Evolutionary conservation across 30 jellyfish, hydroid and myxozoan genomes (phyloP), one percentile per base, ranked within the genome.

Genomic region (Turritopsis dohrnii): DNA sequence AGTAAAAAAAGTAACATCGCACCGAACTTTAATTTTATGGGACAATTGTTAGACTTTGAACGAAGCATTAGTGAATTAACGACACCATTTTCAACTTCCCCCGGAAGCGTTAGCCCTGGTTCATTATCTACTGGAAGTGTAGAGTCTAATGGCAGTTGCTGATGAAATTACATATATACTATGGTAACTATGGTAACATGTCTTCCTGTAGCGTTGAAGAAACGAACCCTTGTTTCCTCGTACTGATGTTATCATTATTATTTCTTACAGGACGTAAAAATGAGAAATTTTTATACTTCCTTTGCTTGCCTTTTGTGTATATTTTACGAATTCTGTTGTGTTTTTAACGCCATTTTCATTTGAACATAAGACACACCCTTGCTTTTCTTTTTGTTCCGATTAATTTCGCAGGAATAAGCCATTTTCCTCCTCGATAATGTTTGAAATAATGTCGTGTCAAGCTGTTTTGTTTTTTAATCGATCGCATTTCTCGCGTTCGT

Each of bases 11-110:
- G 90, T 80, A 94, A 94, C 96, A 86, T 94, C 28, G 96, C 99
- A 0, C 99, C 99, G 21, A 94, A 94, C 73, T 88, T 94, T 87
- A 94, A 86, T 72, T 94, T 94, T 87, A 94, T 94, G 99, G 97
- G 96, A 79, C 99, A 94, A 87, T 71, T 94, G 88, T 82, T 94
- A 83, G 99, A 94, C 81, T 83, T 94, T 19, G 99, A 94, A 84
- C 86, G 95, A 29, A 88, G 94, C 29, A 74, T 90, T 29, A 25
- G 71, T 28, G 30, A 71, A 79, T 60, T 86, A 31, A 88, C 84
- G 72, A 75, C 96, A 18, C 97, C 96, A 28, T 65, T 80, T 53
- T 23, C 77, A 23, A 69, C 77, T 9, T 80, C 81, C 17, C 74
- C 84, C 13, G 83, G 95, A 71, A 88, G 86, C 75, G 71, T 53